Evolutionary conservation across 2,888 invertebrate species (phyloP).

Genomic region (Sepiola atlantica): DNA sequence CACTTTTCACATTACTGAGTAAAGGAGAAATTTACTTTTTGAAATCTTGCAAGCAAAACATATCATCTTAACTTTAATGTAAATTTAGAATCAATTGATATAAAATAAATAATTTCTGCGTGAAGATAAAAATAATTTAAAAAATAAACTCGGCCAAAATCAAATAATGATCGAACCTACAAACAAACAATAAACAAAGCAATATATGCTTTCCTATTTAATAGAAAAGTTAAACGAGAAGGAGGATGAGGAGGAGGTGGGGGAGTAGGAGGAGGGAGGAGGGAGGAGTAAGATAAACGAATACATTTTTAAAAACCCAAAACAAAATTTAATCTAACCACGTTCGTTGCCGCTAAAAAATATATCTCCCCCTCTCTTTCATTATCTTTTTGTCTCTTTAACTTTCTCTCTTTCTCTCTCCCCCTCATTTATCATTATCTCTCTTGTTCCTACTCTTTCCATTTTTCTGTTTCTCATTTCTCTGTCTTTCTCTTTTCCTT

Average conservation of each 20-base stretch:
- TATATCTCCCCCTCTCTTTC: not conserved
- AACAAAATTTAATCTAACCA: not conserved
- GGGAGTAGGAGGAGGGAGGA: too few species aligned
- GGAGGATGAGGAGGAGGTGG: not conserved
- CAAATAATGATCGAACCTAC: not conserved
- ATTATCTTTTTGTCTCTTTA: too few species aligned
- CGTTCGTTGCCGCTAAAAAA: not conserved
- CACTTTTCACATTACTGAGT: not conserved
- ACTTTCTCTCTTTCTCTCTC: too few species aligned
- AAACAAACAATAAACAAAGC: not conserved
- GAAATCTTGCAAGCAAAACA: slow-evolving; percentile 19
- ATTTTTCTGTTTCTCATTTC: too few species aligned
- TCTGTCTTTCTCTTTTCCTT: too few species aligned
- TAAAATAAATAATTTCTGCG: not conserved
- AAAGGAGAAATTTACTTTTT: not conserved
- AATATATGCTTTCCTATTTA: not conserved
- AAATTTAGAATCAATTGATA: not conserved
- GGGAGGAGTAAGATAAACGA: too few species aligned
- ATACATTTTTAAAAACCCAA: not conserved
- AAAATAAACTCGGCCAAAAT: not conserved
- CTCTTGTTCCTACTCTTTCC: too few species aligned
- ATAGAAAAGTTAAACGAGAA: not conserved
- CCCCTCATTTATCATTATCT: too few species aligned
- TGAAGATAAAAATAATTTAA: not conserved
- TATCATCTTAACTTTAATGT: slow-evolving; percentile 1